Percentiles rank a stretch among this genome's conserved stretches.
Conservation (phyloP, 2,113 vertebrate species). For the Oryctolagus cuniculus region DNA sequence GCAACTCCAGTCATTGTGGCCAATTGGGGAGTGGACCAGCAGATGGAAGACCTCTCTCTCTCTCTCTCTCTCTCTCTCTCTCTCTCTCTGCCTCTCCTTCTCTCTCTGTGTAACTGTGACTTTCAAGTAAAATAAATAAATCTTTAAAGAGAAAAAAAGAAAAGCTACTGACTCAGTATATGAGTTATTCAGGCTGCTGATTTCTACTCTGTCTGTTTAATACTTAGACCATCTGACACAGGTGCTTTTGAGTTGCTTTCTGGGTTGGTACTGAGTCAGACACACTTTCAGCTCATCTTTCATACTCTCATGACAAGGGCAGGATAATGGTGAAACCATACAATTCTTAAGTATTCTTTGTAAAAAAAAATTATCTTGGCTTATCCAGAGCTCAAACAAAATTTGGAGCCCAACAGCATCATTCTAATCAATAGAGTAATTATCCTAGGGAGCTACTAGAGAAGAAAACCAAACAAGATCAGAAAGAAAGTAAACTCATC, state of each 20-base stretch:
- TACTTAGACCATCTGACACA: neutral
- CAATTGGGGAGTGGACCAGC: too few species aligned
- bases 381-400: slow-evolving; percentile 45
- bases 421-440: slow-evolving; percentile 52
- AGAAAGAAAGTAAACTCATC: slow-evolving; percentile 4
- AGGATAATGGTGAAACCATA: neutral
- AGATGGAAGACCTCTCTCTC: too few species aligned
- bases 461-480: slow-evolving; percentile 53
- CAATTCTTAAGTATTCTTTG: slow-evolving; percentile 40
- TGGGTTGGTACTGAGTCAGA: neutral
- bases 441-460: neutral
- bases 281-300: slow-evolving; percentile 14
- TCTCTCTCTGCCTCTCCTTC: too few species aligned
- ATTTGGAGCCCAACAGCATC: neutral
- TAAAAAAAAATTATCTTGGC: slow-evolving; percentile 57
- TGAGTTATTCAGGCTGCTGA: neutral
- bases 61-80: too few species aligned
- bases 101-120: too few species aligned
- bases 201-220: neutral
- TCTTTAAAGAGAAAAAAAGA: neutral
- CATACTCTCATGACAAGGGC: neutral
- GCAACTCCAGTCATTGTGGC: too few species aligned
- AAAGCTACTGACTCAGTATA: slow-evolving; percentile 6
- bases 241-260: neutral
- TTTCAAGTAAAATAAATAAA: too few species aligned